These are phyloP conservation scores for Allacma fusca DNA, from an alignment of 2,888 invertebrate genomes.

Conservation along the genomic window DNA sequence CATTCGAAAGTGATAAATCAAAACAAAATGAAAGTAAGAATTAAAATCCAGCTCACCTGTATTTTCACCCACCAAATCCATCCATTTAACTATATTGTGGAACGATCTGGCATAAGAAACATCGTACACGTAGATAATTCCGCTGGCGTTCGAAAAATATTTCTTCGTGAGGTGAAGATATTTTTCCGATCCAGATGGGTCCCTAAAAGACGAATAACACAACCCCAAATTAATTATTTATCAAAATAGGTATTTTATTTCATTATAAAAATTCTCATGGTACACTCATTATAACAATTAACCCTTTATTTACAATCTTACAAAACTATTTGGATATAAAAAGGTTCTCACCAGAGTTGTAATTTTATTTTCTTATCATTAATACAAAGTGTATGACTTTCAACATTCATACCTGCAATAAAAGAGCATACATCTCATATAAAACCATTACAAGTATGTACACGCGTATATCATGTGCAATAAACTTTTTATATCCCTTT, in stretches of 20 bases:
- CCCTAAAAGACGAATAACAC: no score
- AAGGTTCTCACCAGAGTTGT: constrained; percentile 48
- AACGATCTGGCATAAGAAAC: constrained; percentile 43
- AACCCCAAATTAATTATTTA: not conserved
- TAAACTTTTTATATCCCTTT: no score
- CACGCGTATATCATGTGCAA: no score
- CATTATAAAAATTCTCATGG: no score
- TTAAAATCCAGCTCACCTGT: constrained; percentile 10
- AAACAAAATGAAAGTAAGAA: not conserved
- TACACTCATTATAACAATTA: no score
- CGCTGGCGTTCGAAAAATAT: constrained; percentile 39
- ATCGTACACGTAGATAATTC: constrained; percentile 46
- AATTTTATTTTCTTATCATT: constrained; percentile 41
- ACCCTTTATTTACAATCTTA: no score
- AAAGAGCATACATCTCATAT: not conserved
- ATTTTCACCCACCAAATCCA: constrained; percentile 35
- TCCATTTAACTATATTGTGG: constrained; percentile 45
- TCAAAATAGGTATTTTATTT: no score
- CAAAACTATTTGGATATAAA: not conserved
- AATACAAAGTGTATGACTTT: constrained; percentile 36
- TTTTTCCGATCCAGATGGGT: constrained; percentile 47
- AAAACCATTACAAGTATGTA: no score
- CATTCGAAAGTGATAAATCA: not conserved
- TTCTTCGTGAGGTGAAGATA: constrained; percentile 40
- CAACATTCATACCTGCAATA: constrained; percentile 44